Evolutionary conservation across 1,140 invertebrate species (phyloP).

Genomic region (Drosophila cardini): DNA sequence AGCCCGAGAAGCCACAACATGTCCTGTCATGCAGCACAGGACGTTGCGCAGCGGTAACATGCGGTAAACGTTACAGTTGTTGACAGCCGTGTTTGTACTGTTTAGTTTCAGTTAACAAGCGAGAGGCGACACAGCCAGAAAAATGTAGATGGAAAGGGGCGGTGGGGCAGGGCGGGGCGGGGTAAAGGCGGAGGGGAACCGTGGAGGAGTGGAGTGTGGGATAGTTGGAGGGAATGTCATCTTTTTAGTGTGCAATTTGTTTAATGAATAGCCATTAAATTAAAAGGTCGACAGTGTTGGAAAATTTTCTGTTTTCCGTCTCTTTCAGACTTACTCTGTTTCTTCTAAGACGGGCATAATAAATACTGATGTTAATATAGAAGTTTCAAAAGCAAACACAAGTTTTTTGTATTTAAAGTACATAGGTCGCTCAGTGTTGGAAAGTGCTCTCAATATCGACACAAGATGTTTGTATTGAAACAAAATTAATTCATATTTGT

Average conservation of each 20-base stretch:
- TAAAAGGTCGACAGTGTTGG: constrained; percentile 18
- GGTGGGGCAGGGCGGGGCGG: too few species aligned
- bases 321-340: neutral
- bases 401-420: too few species aligned
- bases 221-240: constrained; percentile 13
- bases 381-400: too few species aligned
- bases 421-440: too few species aligned
- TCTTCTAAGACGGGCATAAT: too few species aligned
- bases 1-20: constrained; percentile 72
- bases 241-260: constrained; percentile 45
- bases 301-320: neutral
- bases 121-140: constrained; percentile 48
- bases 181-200: neutral
- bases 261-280: constrained; percentile 42
- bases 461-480: too few species aligned
- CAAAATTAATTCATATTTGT: too few species aligned
- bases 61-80: constrained; percentile 82
- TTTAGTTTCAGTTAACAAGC: constrained; percentile 80
- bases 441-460: too few species aligned
- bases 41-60: constrained; percentile 70
- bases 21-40: constrained; percentile 76
- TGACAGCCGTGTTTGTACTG: constrained; percentile 78
- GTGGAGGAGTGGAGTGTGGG: neutral
- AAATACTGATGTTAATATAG: too few species aligned
- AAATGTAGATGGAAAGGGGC: constrained; percentile 16